Evolutionary conservation across 2,113 vertebrate species (phyloP), one percentile per base, ranked within the genome.

Genomic region (Pyxicephalus adspersus): DNA sequence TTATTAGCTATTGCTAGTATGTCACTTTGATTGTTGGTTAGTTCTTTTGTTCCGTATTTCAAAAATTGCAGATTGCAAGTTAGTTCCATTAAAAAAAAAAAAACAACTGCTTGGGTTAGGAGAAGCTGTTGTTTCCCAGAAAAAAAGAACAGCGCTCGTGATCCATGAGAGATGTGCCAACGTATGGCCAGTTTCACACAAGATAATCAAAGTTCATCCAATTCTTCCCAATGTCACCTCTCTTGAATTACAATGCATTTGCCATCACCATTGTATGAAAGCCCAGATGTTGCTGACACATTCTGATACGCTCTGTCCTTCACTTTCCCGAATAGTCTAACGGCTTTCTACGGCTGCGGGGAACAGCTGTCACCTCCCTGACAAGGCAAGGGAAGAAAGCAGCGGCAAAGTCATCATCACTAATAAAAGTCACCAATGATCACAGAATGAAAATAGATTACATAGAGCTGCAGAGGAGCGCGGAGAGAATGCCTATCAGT

Each of bases 261-360:
- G 51, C 28, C 34, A 58, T 81, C 78, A 31, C 66, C 31, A 25
- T 29, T 19, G 38, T 63, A 64, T 57, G 61, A 18, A 57, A 57
- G 61, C 70, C 70, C 70, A 81, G 70, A 81, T 81, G 79, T 81
- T 57, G 45, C 79, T 66, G 79, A 65, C 70, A 74, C 68, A 45
- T 81, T 50, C 18, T 57, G 79, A 74, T 74, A 55, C 57, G 68
- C 60, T 61, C 60, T 45, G 79, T 81, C 79, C 79, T 81, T 81
- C 70, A 73, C 70, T 23, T 20, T 28, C 54, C 25, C 26, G 4
- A 64, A 55, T 61, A 38, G 65, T 25, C 57, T 52, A 20, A 25
- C 22, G 2, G 31, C 19, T 64, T n/a, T 45, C 38, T 64, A 52
- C n/a, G 58, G 17, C 61, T 57, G 79, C 23, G 60, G 22, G 20